Evolutionary conservation across 2,888 invertebrate species (phyloP).

Genomic region (Mimumesa dahlbomi): DNA sequence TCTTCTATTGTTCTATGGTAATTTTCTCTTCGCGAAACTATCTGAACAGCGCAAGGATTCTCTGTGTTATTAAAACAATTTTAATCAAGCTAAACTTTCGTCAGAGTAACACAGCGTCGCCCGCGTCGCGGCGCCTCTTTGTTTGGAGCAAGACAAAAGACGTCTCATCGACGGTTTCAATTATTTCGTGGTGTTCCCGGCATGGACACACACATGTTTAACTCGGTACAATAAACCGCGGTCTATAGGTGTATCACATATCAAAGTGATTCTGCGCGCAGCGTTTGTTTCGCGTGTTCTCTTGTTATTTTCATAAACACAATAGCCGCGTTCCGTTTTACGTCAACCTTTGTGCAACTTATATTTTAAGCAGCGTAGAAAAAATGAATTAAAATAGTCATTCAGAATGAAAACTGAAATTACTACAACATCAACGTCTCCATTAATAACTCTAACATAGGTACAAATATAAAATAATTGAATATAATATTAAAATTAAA

Average conservation of each 20-base stretch:
- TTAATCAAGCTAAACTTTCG: conserved; percentile 65
- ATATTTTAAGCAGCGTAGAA: too few relatives aligned
- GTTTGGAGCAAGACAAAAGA: conserved; percentile 47
- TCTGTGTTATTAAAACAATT: conserved; percentile 62
- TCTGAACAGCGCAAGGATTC: conserved; percentile 16
- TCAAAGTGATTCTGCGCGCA: background rate
- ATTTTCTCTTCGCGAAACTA: conserved; percentile 29
- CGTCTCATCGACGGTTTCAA: conserved; percentile 31
- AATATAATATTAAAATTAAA: too few relatives aligned
- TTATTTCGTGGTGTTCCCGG: conserved; percentile 23
- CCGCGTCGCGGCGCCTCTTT: conserved; percentile 35
- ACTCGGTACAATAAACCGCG: conserved; percentile 9
- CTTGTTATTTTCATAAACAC: too few relatives aligned
- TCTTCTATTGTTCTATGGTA: conserved; percentile 25
- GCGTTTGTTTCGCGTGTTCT: too few relatives aligned
- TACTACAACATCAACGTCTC: too few relatives aligned
- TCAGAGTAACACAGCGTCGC: conserved; percentile 1
- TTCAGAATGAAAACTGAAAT: too few relatives aligned
- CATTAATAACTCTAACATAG: too few relatives aligned
- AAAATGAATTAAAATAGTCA: too few relatives aligned
- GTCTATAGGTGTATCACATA: background rate
- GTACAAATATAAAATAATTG: too few relatives aligned
- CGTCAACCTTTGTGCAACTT: too few relatives aligned
- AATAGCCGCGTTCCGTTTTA: too few relatives aligned
- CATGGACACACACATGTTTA: conserved; percentile 4